phyloP scores from a whole-genome alignment of 2,797 vertebrate genomes.

The Acomys russatus region DNA sequence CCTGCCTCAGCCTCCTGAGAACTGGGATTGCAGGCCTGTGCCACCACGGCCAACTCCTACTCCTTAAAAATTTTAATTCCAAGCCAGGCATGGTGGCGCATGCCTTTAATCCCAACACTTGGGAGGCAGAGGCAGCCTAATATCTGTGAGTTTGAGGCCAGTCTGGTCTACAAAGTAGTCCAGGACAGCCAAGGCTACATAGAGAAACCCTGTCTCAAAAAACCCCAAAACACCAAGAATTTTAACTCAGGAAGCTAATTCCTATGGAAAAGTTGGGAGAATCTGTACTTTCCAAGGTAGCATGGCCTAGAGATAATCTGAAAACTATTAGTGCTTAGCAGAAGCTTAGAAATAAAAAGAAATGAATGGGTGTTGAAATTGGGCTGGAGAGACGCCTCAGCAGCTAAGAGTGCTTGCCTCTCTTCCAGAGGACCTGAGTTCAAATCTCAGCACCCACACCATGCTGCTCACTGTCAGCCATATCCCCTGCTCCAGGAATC shows the following conservation, averaged over 20 bases:
- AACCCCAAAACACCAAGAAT: constrained; percentile 6
- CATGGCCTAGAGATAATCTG: constrained; percentile 13
- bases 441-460: background rate
- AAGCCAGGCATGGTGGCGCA: background rate
- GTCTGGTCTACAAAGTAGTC: too few species aligned
- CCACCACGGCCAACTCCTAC: background rate
- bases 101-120: too few species aligned
- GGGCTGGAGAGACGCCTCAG: background rate
- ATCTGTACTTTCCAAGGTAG: constrained; percentile 59
- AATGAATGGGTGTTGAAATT: background rate
- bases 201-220: too few species aligned
- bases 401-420: background rate
- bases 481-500: background rate
- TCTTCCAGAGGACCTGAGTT: background rate
- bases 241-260: constrained; percentile 23
- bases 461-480: background rate
- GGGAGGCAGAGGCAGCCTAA: too few species aligned
- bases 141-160: too few species aligned
- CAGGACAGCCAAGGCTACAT: too few species aligned
- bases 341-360: constrained; percentile 7
- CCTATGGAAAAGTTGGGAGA: constrained; percentile 17
- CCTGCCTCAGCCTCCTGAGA: background rate
- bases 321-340: constrained; percentile 50
- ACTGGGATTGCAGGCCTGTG: background rate
- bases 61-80: constrained; percentile 58